phyloP scores from a whole-genome alignment of 2,113 vertebrate species.

The Lepisosteus osseus region DNA sequence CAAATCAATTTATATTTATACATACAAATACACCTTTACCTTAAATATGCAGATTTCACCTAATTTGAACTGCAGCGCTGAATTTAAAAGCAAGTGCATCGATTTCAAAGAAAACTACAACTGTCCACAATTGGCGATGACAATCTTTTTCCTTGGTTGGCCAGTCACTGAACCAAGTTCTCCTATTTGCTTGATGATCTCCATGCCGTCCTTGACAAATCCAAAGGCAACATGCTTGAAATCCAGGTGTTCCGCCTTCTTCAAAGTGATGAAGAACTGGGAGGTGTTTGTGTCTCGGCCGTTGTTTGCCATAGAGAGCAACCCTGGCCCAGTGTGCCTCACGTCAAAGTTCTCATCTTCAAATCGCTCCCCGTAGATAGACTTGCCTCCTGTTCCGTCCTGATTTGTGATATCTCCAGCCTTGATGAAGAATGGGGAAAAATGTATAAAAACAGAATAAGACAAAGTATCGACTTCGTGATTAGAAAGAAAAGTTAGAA shows the following conservation, averaged over 20 bases:
- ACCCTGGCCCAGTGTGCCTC: constrained; percentile 82
- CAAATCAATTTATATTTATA: constrained; percentile 76
- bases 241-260: constrained; percentile 87
- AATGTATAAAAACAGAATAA: background rate
- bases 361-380: constrained; percentile 84
- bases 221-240: constrained; percentile 93
- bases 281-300: constrained; percentile 88
- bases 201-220: constrained; percentile 85
- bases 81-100: background rate
- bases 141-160: constrained; percentile 68
- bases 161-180: constrained; percentile 79
- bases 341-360: constrained; percentile 91
- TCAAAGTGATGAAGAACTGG: constrained; percentile 92
- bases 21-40: constrained; percentile 48
- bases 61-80: background rate
- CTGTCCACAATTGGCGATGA: constrained; percentile 84
- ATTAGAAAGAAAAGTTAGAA: no score
- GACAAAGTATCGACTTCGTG: no score
- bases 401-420: constrained; percentile 86
- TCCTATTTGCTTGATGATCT: constrained; percentile 81
- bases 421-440: constrained; percentile 43
- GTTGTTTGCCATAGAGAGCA: constrained; percentile 87
- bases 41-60: background rate
- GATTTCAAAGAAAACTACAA: constrained; percentile 49
- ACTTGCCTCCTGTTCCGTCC: constrained; percentile 83